Evolutionary conservation across 2,888 invertebrate genomes (phyloP).

Genomic region (Mycalesis mineus): DNA sequence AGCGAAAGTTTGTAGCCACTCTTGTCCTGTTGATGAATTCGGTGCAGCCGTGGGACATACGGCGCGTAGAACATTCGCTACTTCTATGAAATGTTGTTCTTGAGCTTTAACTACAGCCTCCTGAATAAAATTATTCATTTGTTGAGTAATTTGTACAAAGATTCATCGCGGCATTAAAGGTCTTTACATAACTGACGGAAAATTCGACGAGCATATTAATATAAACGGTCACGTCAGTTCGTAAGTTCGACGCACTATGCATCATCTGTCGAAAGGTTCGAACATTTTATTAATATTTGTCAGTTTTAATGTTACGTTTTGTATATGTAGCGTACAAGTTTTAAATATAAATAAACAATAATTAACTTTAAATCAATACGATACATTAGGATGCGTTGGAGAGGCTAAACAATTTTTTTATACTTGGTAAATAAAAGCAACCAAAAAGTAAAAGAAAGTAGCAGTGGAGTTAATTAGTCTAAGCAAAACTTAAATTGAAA

Average conservation of each 20-base stretch:
- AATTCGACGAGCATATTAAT: too few species aligned
- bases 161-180: too few species aligned
- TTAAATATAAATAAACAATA: neutral
- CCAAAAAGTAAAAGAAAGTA: neutral
- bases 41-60: conserved; percentile 54
- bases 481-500: neutral
- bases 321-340: too few species aligned
- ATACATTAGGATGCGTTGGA: neutral
- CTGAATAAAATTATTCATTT: conserved; percentile 35
- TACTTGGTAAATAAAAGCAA: neutral
- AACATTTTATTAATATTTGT: too few species aligned
- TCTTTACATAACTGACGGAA: too few species aligned
- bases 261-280: too few species aligned
- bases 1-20: conserved; percentile 58
- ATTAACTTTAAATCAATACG: neutral
- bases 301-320: too few species aligned
- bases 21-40: conserved; percentile 35
- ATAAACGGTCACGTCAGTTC: too few species aligned
- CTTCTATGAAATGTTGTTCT: conserved; percentile 80
- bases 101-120: conserved; percentile 72
- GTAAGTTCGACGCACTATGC: too few species aligned
- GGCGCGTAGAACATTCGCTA: conserved; percentile 55
- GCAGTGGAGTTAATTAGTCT: neutral
- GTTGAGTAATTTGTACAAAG: too few species aligned
- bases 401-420: neutral